Evolutionary conservation across 2,888 invertebrate genomes (phyloP).

Genomic region (Ferrisia virgata): DNA sequence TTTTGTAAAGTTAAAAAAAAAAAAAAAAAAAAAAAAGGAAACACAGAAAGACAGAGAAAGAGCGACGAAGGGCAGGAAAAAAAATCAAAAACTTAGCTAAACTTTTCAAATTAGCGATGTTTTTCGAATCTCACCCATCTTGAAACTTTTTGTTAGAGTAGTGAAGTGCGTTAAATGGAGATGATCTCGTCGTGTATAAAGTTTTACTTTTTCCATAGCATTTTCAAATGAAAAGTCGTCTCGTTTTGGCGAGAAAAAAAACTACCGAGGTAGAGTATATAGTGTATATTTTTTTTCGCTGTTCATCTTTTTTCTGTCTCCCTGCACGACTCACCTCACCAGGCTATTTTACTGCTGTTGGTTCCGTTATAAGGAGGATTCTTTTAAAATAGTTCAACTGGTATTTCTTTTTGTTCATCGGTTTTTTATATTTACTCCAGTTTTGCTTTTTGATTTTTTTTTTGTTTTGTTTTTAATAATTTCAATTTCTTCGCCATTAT

Average conservation of each 20-base stretch:
- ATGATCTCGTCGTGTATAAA: conserved; percentile 13
- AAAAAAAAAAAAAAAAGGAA: background rate
- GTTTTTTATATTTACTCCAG: background rate
- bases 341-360: background rate
- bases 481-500: conserved; percentile 16
- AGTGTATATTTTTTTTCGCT: background rate
- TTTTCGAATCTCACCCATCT: conserved; percentile 23
- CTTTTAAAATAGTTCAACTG: conserved; percentile 28
- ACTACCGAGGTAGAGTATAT: background rate
- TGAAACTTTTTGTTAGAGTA: conserved; percentile 16
- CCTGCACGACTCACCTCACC: too few species aligned
- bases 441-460: background rate
- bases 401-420: conserved; percentile 24
- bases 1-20: background rate
- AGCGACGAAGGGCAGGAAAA: background rate
- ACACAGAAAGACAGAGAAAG: background rate
- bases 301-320: background rate
- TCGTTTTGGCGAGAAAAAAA: background rate
- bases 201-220: background rate
- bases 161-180: conserved; percentile 17
- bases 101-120: conserved; percentile 30
- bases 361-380: conserved; percentile 5
- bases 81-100: background rate
- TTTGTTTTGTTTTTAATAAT: background rate
- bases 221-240: conserved; percentile 24